Base-by-base conservation (phyloP, 2,113 vertebrate genomes). In the Coptodon rendalli region DNA sequence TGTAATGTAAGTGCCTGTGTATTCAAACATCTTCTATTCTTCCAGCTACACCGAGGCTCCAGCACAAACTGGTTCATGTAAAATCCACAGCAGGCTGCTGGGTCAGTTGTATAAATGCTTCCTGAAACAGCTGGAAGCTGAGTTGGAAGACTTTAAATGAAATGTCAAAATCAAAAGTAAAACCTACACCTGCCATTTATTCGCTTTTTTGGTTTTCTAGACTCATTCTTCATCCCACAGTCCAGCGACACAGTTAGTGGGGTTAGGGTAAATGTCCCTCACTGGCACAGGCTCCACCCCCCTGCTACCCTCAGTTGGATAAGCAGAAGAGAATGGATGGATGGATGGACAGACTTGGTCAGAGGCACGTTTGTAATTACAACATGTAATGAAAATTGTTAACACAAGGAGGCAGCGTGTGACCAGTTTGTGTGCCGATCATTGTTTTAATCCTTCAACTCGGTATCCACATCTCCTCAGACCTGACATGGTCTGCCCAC, bases 181-280 rank as follows among this genome's bases (percentile, higher is more conserved):
- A 53, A 53, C 52, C 52, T 22, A 53, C 19, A 22, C 12, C 10
- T 0, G 5, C 53, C 53, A 54, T 22, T 22, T 22, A 22, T 54
- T 22, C n/a, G n/a, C 53, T 54, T 54, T 53, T 22, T 11, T 6
- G 52, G 52, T 11, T 53, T 53, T 22, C 52, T 53, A 1, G 52
- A 53, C 19, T 52, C 17, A 9, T 19, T 52, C 50, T 52, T 52
- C 50, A 19, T 52, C 50, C 50, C 50, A 52, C 17, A 52, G 50
- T 52, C 17, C 50, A 52, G 17, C 17, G 0, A 52, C 50, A 52
- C 50, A 19, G 50, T 52, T 5, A 0, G 3, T n/a, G 8, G 50
- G 34, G 1, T 34, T 34, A 34, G 34, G 8, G 50, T 52, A 19
- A 52, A 52, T 19, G 50, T n/a, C 50, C 50, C 1, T n/a, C 8